Conservation (phyloP, 2,888 invertebrate species). For the Polyommatus icarus region DNA sequence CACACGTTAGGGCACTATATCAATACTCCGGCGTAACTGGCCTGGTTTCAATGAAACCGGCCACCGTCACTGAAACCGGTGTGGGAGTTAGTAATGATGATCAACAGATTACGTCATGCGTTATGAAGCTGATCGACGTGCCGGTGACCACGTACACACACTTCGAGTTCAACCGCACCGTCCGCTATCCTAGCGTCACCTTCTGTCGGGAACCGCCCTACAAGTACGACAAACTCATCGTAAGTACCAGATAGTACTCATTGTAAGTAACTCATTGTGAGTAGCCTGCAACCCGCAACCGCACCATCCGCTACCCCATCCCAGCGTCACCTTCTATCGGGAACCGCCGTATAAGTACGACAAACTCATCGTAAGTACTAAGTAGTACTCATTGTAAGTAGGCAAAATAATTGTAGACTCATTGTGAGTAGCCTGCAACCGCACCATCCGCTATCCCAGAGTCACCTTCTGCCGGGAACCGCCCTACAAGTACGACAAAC, state of each 20-base stretch:
- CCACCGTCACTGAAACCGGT: no score
- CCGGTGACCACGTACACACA: slow-evolving; percentile 85
- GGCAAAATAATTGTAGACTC: slow-evolving; percentile 62
- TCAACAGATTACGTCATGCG: slow-evolving; percentile 79
- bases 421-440: slow-evolving; percentile 81
- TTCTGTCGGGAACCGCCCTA: slow-evolving; percentile 85
- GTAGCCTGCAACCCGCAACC: slow-evolving; percentile 71
- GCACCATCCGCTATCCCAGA: slow-evolving; percentile 84
- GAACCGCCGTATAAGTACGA: slow-evolving; percentile 82
- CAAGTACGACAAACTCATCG: slow-evolving; percentile 77
- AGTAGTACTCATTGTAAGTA: no score
- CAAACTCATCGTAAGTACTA: slow-evolving; percentile 52
- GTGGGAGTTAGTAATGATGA: neutral
- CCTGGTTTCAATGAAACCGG: no score
- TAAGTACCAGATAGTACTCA: slow-evolving; percentile 51
- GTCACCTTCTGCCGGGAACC: slow-evolving; percentile 85
- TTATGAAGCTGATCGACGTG: slow-evolving; percentile 80
- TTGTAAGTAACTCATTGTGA: neutral
- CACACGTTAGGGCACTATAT: no score
- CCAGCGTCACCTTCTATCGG: slow-evolving; percentile 84
- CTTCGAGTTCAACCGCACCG: slow-evolving; percentile 83
- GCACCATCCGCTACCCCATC: slow-evolving; percentile 84
- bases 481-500: slow-evolving; percentile 79
- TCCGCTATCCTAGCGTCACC: slow-evolving; percentile 85
- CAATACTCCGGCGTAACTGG: no score